Evolutionary conservation across 2,888 invertebrate species (phyloP).

Genomic region (Anthophora plumipes): DNA sequence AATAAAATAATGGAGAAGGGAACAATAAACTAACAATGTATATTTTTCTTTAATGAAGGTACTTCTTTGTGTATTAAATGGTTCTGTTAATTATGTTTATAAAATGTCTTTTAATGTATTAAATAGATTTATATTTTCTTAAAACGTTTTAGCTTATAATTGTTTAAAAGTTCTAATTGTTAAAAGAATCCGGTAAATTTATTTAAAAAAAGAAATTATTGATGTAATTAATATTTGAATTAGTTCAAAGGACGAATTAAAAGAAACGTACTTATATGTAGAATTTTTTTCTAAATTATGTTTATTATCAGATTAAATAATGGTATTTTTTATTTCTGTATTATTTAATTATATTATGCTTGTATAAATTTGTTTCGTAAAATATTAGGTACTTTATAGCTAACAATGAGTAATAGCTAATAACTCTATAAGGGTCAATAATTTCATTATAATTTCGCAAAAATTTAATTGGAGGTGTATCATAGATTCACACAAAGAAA

Average conservation of each 20-base stretch:
- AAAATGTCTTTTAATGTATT: conserved; percentile 32
- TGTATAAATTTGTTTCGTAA: conserved; percentile 11
- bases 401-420: neutral
- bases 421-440: conserved; percentile 24
- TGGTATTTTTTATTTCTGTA: neutral
- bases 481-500: conserved; percentile 13
- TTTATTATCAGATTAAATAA: conserved; percentile 13
- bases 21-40: conserved; percentile 65
- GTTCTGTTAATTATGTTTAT: conserved; percentile 44
- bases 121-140: conserved; percentile 39
- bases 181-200: neutral
- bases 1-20: conserved; percentile 62
- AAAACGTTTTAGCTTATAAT: conserved; percentile 24
- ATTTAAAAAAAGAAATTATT: neutral
- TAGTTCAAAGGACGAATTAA: conserved; percentile 16
- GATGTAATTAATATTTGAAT: conserved; percentile 12
- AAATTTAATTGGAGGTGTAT: conserved; percentile 17
- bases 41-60: conserved; percentile 40
- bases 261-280: conserved; percentile 36
- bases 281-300: conserved; percentile 19
- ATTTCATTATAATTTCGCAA: conserved; percentile 9
- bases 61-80: conserved; percentile 24
- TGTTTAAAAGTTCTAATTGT: conserved; percentile 11
- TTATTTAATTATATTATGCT: conserved; percentile 16
- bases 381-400: conserved; percentile 17